A percentile compares a stretch with the other conserved stretches of the same genome.
These are phyloP conservation scores for Garrulus glandarius DNA, from an alignment of 2,797 vertebrate species.

Conservation along the genomic window DNA sequence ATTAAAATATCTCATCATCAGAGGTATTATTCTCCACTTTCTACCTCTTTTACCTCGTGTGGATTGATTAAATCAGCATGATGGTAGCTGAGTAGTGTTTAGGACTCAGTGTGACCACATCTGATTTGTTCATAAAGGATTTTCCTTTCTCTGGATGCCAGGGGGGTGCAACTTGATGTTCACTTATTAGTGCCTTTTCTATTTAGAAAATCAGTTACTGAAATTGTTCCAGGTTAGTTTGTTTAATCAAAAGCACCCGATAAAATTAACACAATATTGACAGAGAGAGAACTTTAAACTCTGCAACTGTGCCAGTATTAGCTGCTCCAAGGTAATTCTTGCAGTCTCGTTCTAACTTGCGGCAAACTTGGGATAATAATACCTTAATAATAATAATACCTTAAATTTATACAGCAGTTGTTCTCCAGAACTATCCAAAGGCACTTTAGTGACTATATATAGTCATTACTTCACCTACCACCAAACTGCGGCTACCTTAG, in stretches of 20 bases:
- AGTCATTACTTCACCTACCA: slow-evolving; percentile 62
- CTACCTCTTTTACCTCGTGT: slow-evolving; percentile 65
- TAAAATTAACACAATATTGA: slow-evolving; percentile 63
- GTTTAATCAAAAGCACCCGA: slow-evolving; percentile 74
- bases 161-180: slow-evolving; percentile 40
- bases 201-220: slow-evolving; percentile 54
- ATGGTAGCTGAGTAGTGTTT: slow-evolving; percentile 72
- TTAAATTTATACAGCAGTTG: slow-evolving; percentile 60
- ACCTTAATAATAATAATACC: slow-evolving; percentile 72
- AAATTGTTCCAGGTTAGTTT: slow-evolving; percentile 66
- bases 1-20: slow-evolving; percentile 77
- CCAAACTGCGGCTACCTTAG: slow-evolving; percentile 49
- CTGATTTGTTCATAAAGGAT: slow-evolving; percentile 70
- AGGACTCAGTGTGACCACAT: slow-evolving; percentile 73
- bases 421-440: slow-evolving; percentile 63
- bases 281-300: slow-evolving; percentile 40
- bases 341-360: slow-evolving; percentile 59
- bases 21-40: slow-evolving; percentile 68
- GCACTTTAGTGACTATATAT: slow-evolving; percentile 71
- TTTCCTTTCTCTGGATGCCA: slow-evolving; percentile 47
- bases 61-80: slow-evolving; percentile 79
- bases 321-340: slow-evolving; percentile 53
- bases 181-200: slow-evolving; percentile 47
- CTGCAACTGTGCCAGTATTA: slow-evolving; percentile 17
- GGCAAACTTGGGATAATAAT: slow-evolving; percentile 71